Evolutionary conservation across 2,888 invertebrate genomes (phyloP).

Genomic region (Seladonia tumulorum): DNA sequence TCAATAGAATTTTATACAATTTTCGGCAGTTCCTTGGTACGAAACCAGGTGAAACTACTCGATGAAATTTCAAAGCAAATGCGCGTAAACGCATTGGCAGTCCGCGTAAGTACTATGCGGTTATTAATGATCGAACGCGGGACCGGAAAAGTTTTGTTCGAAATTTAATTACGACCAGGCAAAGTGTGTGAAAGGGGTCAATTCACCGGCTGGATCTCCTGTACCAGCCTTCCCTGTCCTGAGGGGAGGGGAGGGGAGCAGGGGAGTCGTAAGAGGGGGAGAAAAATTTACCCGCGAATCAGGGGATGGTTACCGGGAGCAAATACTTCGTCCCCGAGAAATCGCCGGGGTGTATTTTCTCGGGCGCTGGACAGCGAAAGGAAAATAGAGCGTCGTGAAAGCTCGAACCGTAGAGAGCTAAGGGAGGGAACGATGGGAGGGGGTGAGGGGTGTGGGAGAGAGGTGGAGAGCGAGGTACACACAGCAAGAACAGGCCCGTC

Average conservation of each 20-base stretch:
- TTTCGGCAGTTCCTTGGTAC: not conserved
- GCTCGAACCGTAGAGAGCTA: not conserved
- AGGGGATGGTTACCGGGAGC: slow-evolving; percentile 5
- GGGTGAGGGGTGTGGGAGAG: not conserved
- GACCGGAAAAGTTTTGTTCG: not conserved
- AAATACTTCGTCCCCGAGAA: slow-evolving; percentile 7
- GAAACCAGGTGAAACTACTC: too few species aligned
- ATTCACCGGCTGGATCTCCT: not conserved
- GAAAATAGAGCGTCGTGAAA: not conserved
- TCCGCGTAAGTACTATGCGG: not conserved
- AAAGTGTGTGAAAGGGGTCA: not conserved
- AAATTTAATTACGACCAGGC: slow-evolving; percentile 4
- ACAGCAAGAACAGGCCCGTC: not conserved
- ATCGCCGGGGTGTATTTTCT: slow-evolving; percentile 18
- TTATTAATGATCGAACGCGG: not conserved
- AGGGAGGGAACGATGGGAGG: not conserved
- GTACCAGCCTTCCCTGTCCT: too few species aligned
- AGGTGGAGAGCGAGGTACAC: not conserved
- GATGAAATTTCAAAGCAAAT: not conserved
- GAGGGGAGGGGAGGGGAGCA: not conserved
- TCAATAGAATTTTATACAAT: not conserved
- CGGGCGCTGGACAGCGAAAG: slow-evolving; percentile 2
- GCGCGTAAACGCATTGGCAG: not conserved
- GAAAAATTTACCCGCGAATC: slow-evolving; percentile 12
- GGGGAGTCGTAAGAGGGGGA: not conserved